Conservation (phyloP, 2,888 invertebrate genomes). For the Nysson spinosus region DNA sequence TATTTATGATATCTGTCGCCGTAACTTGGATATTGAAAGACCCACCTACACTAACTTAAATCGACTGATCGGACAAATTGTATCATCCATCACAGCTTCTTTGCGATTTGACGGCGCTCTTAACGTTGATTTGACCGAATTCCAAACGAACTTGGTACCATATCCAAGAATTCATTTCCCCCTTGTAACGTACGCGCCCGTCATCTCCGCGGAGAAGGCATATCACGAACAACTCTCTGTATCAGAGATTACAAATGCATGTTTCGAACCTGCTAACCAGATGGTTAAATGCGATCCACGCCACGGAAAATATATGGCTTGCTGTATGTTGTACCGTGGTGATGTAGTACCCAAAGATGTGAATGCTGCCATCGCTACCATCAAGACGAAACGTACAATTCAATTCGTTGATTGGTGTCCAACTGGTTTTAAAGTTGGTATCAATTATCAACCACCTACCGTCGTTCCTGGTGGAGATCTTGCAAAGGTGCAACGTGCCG, state of each 20-base stretch:
- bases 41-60: constrained; percentile 98
- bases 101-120: constrained; percentile 93
- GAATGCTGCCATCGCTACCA: constrained; percentile 96
- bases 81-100: constrained; percentile 94
- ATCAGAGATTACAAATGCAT: constrained; percentile 95
- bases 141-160: constrained; percentile 95
- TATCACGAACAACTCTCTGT: constrained; percentile 96
- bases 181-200: constrained; percentile 93
- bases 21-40: constrained; percentile 96
- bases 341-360: constrained; percentile 98
- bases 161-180: constrained; percentile 98
- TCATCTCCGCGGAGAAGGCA: constrained; percentile 95
- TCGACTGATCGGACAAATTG: constrained; percentile 96
- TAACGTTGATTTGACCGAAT: constrained; percentile 93
- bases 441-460: constrained; percentile 96
- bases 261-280: constrained; percentile 97
- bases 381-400: constrained; percentile 96
- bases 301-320: constrained; percentile 96
- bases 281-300: constrained; percentile 97
- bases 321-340: constrained; percentile 96
- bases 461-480: constrained; percentile 97
- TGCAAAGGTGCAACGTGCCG: constrained; percentile 97
- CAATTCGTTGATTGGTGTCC: constrained; percentile 97
- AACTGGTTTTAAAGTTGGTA: constrained; percentile 89
- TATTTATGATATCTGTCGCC: constrained; percentile 94